phyloP scores from a whole-genome alignment of 2,888 invertebrate species.

The Spodoptera picta region DNA sequence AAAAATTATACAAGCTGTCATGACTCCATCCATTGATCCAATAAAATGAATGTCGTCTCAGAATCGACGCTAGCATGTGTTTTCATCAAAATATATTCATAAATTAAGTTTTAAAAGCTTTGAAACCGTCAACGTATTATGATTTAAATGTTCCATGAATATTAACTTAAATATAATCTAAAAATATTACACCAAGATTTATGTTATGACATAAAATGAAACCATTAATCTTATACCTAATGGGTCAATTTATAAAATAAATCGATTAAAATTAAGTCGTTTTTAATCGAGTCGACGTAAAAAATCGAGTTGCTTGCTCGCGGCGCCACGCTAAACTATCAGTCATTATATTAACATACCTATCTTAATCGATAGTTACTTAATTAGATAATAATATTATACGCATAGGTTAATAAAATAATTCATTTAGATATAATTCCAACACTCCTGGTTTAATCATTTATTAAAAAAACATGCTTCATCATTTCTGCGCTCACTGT shows the following conservation, averaged over 20 bases:
- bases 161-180: too few species aligned
- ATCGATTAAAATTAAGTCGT: constrained; percentile 37
- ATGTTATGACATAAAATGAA: constrained; percentile 11
- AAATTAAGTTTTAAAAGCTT: too few species aligned
- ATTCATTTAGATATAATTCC: neutral
- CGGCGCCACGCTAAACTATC: constrained; percentile 42
- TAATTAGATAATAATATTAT: constrained; percentile 22
- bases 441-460: too few species aligned
- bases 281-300: constrained; percentile 23
- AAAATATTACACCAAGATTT: constrained; percentile 12
- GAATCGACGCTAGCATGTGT: too few species aligned
- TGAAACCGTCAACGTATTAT: neutral
- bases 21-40: too few species aligned
- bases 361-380: constrained; percentile 21
- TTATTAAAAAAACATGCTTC: too few species aligned
- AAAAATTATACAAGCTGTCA: too few species aligned
- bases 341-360: constrained; percentile 33
- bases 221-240: constrained; percentile 38
- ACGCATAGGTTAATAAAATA: neutral
- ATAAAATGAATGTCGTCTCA: too few species aligned
- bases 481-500: too few species aligned
- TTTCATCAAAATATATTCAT: too few species aligned
- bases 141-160: neutral
- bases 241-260: constrained; percentile 35
- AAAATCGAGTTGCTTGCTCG: constrained; percentile 30